Evolutionary conservation across 2,113 vertebrate genomes (phyloP).

Genomic region (Oriolus oriolus): DNA sequence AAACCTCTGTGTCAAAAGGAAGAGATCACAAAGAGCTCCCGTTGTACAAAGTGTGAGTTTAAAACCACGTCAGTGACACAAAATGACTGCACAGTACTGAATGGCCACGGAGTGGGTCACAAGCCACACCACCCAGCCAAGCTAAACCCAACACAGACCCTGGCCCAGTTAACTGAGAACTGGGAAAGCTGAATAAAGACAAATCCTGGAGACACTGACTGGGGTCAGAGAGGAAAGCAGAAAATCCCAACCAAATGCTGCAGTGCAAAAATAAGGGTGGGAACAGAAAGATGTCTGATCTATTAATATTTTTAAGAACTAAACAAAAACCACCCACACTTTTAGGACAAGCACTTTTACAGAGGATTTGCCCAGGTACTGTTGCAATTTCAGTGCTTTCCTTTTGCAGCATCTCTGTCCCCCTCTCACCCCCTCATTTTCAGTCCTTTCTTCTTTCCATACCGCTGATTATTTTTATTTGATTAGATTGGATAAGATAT

Average conservation of each 20-base stretch:
- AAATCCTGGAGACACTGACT: not conserved
- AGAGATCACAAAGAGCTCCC: not conserved
- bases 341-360: not conserved
- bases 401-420: not conserved
- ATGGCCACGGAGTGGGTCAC: not conserved
- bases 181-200: not conserved
- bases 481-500: not conserved
- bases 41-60: not conserved
- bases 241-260: not conserved
- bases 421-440: not conserved
- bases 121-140: not conserved
- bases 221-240: not conserved
- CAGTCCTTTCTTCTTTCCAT: not conserved
- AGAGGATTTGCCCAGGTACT: not conserved
- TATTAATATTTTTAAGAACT: not conserved
- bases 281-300: not conserved
- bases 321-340: too few species aligned
- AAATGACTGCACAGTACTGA: not conserved
- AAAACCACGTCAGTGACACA: not conserved
- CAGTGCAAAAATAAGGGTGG: not conserved
- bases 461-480: not conserved
- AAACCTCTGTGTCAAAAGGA: not conserved
- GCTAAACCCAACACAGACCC: not conserved
- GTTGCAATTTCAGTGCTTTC: not conserved
- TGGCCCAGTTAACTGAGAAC: not conserved